phyloP scores from a whole-genome alignment of 2,888 invertebrate species.

The Halictus ligatus region DNA sequence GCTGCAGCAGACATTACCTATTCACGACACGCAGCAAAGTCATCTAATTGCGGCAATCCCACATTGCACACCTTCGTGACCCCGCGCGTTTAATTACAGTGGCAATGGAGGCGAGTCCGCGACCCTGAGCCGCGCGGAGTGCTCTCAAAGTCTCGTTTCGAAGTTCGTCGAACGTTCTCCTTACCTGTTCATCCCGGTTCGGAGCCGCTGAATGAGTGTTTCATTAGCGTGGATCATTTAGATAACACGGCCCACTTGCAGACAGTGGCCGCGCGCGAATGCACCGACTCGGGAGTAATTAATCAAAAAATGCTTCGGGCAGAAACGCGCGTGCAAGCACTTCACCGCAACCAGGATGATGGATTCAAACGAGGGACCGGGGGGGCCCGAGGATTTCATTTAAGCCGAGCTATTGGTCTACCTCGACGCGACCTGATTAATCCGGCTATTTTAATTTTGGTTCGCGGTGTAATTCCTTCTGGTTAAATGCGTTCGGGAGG shows the following conservation, averaged over 20 bases:
- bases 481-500: slow-evolving; percentile 4
- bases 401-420: slow-evolving; percentile 41
- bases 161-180: slow-evolving; percentile 15
- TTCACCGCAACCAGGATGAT: slow-evolving; percentile 28
- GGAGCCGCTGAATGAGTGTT: slow-evolving; percentile 41
- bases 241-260: slow-evolving; percentile 57
- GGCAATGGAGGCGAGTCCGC: neutral
- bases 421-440: slow-evolving; percentile 42
- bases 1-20: neutral
- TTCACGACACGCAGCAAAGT: neutral
- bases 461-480: slow-evolving; percentile 21
- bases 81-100: neutral
- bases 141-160: neutral
- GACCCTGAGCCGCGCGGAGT: neutral
- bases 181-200: slow-evolving; percentile 19
- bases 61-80: neutral
- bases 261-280: slow-evolving; percentile 22
- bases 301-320: slow-evolving; percentile 61
- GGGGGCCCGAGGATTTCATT: slow-evolving; percentile 46
- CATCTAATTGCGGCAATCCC: slow-evolving; percentile 5
- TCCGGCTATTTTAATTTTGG: slow-evolving; percentile 50
- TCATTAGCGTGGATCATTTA: slow-evolving; percentile 56
- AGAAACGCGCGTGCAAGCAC: slow-evolving; percentile 25
- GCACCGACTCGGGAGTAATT: slow-evolving; percentile 56
- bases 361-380: slow-evolving; percentile 40